Percentiles rank a stretch among this genome's conserved stretches.
Conservation (phyloP, 2,888 invertebrate genomes). For the Ctena decussata region DNA sequence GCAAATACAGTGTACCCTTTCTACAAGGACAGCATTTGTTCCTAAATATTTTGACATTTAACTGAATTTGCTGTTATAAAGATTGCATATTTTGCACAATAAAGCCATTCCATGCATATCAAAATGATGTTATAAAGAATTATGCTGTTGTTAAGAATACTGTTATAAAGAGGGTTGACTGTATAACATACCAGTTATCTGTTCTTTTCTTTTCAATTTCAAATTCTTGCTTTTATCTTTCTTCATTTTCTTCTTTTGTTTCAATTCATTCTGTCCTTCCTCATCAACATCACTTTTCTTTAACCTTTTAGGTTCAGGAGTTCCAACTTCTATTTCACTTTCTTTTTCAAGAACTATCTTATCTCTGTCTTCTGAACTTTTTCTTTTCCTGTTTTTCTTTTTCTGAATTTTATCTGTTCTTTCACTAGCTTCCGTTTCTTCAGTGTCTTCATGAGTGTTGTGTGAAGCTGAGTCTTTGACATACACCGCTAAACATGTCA, state of each 20-base stretch:
- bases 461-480: neutral
- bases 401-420: neutral
- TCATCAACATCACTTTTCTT: slow-evolving; percentile 22
- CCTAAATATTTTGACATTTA: too few species aligned
- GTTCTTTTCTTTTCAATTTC: neutral
- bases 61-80: too few species aligned
- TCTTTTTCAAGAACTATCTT: neutral
- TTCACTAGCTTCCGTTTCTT: slow-evolving; percentile 14
- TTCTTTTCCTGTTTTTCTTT: slow-evolving; percentile 29
- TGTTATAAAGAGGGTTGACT: too few species aligned
- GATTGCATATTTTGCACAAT: too few species aligned
- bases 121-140: too few species aligned
- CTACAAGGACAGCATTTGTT: too few species aligned
- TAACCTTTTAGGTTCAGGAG: slow-evolving; percentile 2
- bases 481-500: slow-evolving; percentile 76
- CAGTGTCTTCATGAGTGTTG: neutral
- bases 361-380: neutral
- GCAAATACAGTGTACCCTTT: too few species aligned
- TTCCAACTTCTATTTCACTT: neutral
- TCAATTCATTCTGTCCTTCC: slow-evolving; percentile 1
- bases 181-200: neutral
- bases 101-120: too few species aligned
- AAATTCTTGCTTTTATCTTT: neutral
- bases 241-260: neutral
- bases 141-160: too few species aligned